Base-by-base conservation (phyloP, 2,888 invertebrate species). In the Drosophila koepferae region DNA sequence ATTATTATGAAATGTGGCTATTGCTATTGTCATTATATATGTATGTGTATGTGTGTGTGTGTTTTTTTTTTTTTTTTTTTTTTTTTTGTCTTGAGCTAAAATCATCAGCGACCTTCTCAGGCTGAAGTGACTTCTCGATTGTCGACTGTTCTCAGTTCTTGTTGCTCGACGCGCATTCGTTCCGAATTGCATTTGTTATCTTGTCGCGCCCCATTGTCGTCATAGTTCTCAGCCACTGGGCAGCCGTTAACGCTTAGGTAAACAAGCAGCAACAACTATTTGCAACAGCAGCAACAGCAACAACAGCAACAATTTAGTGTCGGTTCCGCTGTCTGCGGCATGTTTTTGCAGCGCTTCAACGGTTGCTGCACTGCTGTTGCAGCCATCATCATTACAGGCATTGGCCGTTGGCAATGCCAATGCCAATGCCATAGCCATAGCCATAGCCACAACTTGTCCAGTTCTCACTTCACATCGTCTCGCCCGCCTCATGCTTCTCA, bases 281-380 rank as follows among this genome's bases (percentile, higher is more conserved):
- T 41, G 55, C 40, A 72, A 36, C 63, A 54, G 31, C 62, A 69
- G 31, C 41, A 62, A 16, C 18, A 63, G 56, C 69, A 70, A 36
- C 40, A 72, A 14, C 58, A 54, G 41, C 62, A 70, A 40, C 70
- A 80, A 76, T 77, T 77, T 66, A 77, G 70, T 68, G 82, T 64
- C 82, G 63, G 88, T 88, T 82, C 83, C 82, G 83, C 86, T 88
- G 73, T 88, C 88, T 83, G 62, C 63, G 40, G 14, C 77, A 64
- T 53, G 61, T 70, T 63, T 48, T 48, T 55, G 44, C 51, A 20
- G 28, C 43, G n/a, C 36, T 55, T 49, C 49, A 67, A 58, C 74
- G 63, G 59, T 59, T 46, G 54, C 28, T 31, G 34, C 16, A 38
- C 23, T 54, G 49, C 61, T 60, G 61, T 18, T 67, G 65, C 55